Evolutionary conservation across 2,113 vertebrate genomes (phyloP).

Genomic region (Leptobrachium ailaonicum): DNA sequence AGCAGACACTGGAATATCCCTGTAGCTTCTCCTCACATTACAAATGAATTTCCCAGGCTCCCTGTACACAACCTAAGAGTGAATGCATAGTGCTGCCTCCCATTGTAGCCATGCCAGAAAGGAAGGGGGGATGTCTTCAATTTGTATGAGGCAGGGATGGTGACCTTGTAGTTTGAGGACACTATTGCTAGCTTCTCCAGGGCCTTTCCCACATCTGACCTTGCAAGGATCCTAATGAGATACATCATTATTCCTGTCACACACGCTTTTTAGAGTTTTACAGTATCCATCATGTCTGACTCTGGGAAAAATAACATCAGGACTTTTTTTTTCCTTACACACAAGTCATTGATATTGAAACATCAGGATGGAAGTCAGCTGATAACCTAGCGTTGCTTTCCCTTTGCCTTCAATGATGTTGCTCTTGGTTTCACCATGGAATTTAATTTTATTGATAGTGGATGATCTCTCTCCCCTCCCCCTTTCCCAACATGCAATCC

Average conservation of each 20-base stretch:
- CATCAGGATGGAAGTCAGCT: too few species aligned
- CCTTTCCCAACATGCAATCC: too few species aligned
- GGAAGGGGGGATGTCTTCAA: neutral
- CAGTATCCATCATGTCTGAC: slow-evolving; percentile 46
- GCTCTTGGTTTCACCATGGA: too few species aligned
- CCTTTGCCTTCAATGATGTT: too few species aligned
- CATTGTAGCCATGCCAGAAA: neutral
- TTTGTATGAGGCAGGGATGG: neutral
- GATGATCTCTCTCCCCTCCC: too few species aligned
- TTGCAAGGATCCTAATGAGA: slow-evolving; percentile 40
- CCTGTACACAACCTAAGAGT: neutral
- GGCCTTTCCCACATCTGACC: neutral
- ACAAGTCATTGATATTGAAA: too few species aligned
- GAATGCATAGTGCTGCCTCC: neutral
- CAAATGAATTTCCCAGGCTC: too few species aligned
- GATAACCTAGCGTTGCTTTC: too few species aligned
- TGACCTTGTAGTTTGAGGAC: slow-evolving; percentile 23
- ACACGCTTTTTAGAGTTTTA: slow-evolving; percentile 31
- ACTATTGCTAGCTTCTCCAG: neutral
- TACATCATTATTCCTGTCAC: slow-evolving; percentile 51
- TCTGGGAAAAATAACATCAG: slow-evolving; percentile 29
- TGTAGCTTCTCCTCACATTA: too few species aligned
- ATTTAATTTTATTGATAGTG: too few species aligned
- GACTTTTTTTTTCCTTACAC: slow-evolving; percentile 7
- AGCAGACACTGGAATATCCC: too few species aligned